Percentiles rank a stretch among this genome's conserved stretches.
These are phyloP conservation scores for Lycaena phlaeas DNA, from an alignment of 2,888 invertebrate species.

Conservation along the genomic window DNA sequence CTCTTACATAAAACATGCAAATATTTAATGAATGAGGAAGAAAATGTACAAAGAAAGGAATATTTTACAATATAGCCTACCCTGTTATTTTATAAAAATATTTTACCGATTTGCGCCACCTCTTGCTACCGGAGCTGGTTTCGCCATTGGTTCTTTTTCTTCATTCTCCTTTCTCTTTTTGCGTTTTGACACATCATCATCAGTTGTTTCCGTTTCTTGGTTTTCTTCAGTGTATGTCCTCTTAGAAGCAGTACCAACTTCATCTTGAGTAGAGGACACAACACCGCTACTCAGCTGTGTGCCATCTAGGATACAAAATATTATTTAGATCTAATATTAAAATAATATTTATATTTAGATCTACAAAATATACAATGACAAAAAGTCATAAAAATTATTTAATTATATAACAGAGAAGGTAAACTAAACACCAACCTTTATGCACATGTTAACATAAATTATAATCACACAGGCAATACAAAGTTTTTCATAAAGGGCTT, in stretches of 20 bases:
- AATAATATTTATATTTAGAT: too few relatives aligned
- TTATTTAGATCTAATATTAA: too few relatives aligned
- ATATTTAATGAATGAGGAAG: not conserved
- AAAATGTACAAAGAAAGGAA: not conserved
- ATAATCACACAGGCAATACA: too few relatives aligned
- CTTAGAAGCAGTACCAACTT: constrained; percentile 32
- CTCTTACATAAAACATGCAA: constrained; percentile 13
- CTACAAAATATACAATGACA: too few relatives aligned
- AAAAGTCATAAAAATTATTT: too few relatives aligned
- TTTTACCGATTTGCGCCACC: constrained; percentile 48
- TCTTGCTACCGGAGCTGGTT: constrained; percentile 52
- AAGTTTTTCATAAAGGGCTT: too few relatives aligned
- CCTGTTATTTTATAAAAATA: not conserved
- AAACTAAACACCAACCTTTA: too few relatives aligned
- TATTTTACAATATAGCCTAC: not conserved
- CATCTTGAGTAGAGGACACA: constrained; percentile 57
- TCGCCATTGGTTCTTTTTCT: constrained; percentile 70
- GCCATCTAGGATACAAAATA: constrained; percentile 17
- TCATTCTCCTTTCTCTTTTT: constrained; percentile 85
- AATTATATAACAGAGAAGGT: too few relatives aligned
- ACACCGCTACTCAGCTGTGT: constrained; percentile 49
- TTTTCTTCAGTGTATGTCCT: constrained; percentile 56
- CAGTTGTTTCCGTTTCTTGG: constrained; percentile 65
- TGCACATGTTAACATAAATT: too few relatives aligned
- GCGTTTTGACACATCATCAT: constrained; percentile 79